Base-by-base conservation (phyloP, 2,797 vertebrate genomes). In the Intellagama lesueurii region DNA sequence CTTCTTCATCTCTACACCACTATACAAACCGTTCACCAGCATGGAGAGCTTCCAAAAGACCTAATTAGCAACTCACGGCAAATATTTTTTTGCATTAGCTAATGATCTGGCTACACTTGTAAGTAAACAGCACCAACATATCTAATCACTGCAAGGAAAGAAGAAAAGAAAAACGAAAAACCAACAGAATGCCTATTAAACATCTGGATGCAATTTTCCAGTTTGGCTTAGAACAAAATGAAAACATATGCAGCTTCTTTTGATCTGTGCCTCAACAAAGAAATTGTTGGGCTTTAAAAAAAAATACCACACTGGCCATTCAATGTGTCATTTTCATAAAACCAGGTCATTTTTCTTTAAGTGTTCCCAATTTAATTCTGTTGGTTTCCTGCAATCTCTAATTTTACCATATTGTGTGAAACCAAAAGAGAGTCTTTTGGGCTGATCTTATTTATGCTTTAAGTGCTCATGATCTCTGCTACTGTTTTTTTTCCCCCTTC, bases 191-290 rank as follows among this genome's bases (percentile, higher is more conserved):
- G 96, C 94, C 96, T 97, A 97, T 97, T 97, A 97, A 97, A 97
- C 98, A 99, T 99, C 98, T 99, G 98, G 98, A 98, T 96, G 97
- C 96, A 97, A 98, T 99, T 98, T 97, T 97, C 97, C 97, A 97
- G 96, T 97, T 97, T 97, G 97, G 97, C 97, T 97, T 97, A 97
- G 97, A 97, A 97, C 97, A 97, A 97, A 98, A 97, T 92, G 97
- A 97, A 98, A 97, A 97, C 98, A 98, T 97, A 97, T 97, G 98
- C 96, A 96, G 95, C 94, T 95, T 96, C 97, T 97, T 98, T 98
- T 98, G 98, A 99, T 98, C 97, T 95, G 87, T 81, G 92, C 96
- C 95, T 94, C 95, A 97, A 98, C 97, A 97, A 98, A 98, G 98
- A 98, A 98, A 98, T 95, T 96, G 96, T 96, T 93, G 96, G 85